Percentiles rank a stretch among this genome's conserved stretches.
These are phyloP conservation scores for Chaetodon trifasciatus DNA, from an alignment of 2,797 vertebrate species.

Conservation along the genomic window DNA sequence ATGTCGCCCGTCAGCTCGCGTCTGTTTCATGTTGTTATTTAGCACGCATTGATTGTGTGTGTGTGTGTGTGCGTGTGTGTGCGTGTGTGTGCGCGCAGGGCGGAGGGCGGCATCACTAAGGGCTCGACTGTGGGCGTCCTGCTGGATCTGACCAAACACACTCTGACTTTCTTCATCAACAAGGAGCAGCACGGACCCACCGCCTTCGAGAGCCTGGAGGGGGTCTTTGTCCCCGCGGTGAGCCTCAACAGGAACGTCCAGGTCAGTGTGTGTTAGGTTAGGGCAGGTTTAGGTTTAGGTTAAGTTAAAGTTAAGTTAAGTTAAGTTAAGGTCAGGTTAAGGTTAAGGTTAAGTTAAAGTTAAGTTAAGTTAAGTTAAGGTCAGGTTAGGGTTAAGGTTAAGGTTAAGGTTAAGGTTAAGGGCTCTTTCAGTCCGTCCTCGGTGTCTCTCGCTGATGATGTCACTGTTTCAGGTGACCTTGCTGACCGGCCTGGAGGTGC, in stretches of 20 bases:
- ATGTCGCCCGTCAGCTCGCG: conserved; percentile 3
- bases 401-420: no score
- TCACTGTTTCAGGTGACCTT: conserved; percentile 90
- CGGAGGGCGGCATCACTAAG: conserved; percentile 95
- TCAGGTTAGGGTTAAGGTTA: no score
- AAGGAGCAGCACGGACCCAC: conserved; percentile 96
- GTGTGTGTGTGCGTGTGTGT: not conserved
- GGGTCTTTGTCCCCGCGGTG: conserved; percentile 96
- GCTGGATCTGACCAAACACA: conserved; percentile 94
- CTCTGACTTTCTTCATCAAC: conserved; percentile 95
- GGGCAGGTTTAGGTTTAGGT: no score
- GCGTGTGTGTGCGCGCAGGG: conserved; percentile 82
- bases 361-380: no score
- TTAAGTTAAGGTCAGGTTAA: no score
- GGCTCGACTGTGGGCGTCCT: conserved; percentile 95
- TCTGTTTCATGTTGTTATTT: conserved; percentile 12
- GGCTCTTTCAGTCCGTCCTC: not conserved
- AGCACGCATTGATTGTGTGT: no score
- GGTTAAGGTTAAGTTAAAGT: no score
- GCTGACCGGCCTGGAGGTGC: conserved; percentile 94
- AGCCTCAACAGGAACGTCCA: conserved; percentile 99
- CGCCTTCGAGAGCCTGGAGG: conserved; percentile 94
- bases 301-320: no score
- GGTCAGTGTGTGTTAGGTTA: conserved; percentile 87
- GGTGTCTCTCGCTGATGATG: not conserved